phyloP scores from a whole-genome alignment of 2,888 invertebrate genomes.

The Mechanitis mazaeus region DNA sequence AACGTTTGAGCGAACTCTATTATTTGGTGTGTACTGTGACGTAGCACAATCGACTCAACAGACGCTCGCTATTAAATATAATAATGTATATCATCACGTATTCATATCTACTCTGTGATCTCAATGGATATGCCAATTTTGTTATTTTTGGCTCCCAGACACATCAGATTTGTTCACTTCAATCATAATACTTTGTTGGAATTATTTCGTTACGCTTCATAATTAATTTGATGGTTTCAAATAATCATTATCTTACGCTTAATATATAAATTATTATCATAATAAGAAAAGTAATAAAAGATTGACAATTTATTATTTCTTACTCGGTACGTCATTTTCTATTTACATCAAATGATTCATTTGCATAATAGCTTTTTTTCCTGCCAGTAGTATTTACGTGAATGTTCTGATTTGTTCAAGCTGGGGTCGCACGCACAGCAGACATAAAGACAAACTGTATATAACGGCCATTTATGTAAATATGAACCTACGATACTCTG shows the following conservation, averaged over 20 bases:
- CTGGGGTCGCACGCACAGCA: constrained; percentile 73
- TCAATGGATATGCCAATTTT: constrained; percentile 67
- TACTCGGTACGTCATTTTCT: constrained; percentile 69
- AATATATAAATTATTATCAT: constrained; percentile 32
- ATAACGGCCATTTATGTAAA: constrained; percentile 74
- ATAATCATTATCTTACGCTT: background rate
- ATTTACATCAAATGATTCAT: constrained; percentile 75
- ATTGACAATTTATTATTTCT: constrained; percentile 68
- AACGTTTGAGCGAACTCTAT: constrained; percentile 74
- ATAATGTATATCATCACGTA: constrained; percentile 73
- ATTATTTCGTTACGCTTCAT: too few relatives aligned
- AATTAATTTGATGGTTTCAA: too few relatives aligned
- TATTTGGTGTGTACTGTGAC: constrained; percentile 70
- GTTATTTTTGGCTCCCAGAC: constrained; percentile 37
- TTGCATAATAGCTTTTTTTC: constrained; percentile 76
- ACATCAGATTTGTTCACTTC: background rate
- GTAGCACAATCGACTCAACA: constrained; percentile 69
- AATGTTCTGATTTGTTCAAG: constrained; percentile 72
- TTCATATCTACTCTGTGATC: constrained; percentile 65
- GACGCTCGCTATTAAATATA: constrained; percentile 70
- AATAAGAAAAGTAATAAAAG: constrained; percentile 56
- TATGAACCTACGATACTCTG: constrained; percentile 66
- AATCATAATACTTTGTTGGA: background rate
- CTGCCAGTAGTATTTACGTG: constrained; percentile 72
- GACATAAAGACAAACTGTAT: constrained; percentile 74